Evolutionary conservation across 2,888 invertebrate genomes (phyloP), one percentile per base, ranked within the genome.

Genomic region (Oscheius sp.): DNA sequence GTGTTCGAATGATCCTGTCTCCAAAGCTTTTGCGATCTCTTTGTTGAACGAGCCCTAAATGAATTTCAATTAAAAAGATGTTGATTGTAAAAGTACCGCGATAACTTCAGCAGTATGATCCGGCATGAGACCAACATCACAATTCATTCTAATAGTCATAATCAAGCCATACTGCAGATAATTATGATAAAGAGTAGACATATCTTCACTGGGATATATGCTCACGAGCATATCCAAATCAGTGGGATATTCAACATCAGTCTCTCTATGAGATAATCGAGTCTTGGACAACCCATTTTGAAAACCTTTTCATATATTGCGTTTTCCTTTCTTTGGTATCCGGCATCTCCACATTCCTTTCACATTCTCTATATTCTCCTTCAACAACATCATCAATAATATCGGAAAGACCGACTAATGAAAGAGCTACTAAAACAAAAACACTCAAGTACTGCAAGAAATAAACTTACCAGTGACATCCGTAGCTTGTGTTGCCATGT

Each of bases 351-450:
- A 13, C 23, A 16, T 21, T 9, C 12, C 16, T n/a, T 35, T 52
- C 43, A 2, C 41, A 21, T 1, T 52, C 21, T 1, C n/a, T n/a
- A 41, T 29, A 16, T 21, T 41, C 43, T 3, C 21, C 69, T 41
- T 41, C 69, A 18, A 16, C 23, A 2, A 49, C 21, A 55, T 69
- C 69, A 13, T 55, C 23, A 29, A 69, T 35, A 3, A 66, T 29
- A 9, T 66, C 66, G 1, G n/a, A 1, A 12, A 66, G 35, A 1
- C 66, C 66, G 29, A 9, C 12, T 7, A 18, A 2, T 9, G 49
- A 27, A 7, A 66, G 35, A n/a, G 52, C n/a, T 13, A 72, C 72
- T 72, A 25, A 49, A 70, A 70, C 18, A 23, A 7, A 58, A 25
- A n/a, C 16, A 56, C n/a, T n/a, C n/a, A n/a, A n/a, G n/a, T n/a